Conservation (phyloP, 35 echinoderm and acorn worm genomes). For the Strongylocentrotus purpuratus region DNA sequence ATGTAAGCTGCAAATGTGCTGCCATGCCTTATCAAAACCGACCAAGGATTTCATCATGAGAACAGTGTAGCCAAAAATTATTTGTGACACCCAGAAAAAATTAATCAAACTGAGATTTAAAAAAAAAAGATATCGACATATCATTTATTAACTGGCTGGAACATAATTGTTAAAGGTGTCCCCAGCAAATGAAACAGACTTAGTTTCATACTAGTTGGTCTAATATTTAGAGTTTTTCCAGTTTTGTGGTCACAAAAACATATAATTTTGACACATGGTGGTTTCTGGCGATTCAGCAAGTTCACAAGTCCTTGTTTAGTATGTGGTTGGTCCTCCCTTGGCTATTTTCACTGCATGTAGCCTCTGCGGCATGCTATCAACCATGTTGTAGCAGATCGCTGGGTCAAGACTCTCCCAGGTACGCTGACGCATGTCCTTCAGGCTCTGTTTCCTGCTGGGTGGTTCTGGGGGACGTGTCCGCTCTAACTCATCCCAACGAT, state of each 20-base stretch:
- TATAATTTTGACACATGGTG: neutral
- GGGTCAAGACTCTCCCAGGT: slow-evolving; percentile 16
- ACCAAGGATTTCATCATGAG: no score
- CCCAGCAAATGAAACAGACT: neutral
- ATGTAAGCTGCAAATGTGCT: no score
- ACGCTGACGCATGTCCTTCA: neutral
- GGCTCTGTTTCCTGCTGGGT: neutral
- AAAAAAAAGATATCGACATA: neutral
- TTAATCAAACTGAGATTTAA: neutral
- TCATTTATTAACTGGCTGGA: slow-evolving; percentile 18
- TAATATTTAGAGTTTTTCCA: slow-evolving; percentile 11
- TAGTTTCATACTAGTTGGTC: slow-evolving; percentile 8
- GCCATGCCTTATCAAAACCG: no score
- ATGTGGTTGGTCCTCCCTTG: slow-evolving; percentile 6
- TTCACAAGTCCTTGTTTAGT: slow-evolving; percentile 2
- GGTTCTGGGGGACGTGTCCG: slow-evolving; percentile 17
- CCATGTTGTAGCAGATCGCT: neutral
- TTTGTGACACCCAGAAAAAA: neutral
- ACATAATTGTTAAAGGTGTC: neutral
- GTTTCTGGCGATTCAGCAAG: neutral
- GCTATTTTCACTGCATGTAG: neutral
- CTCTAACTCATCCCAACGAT: slow-evolving; percentile 32
- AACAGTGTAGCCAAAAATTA: no score
- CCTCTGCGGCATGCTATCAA: slow-evolving; percentile 7
- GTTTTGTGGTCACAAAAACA: slow-evolving; percentile 1